phyloP scores from a whole-genome alignment of 1,140 invertebrate genomes.

The Drosophila neocordata region DNA sequence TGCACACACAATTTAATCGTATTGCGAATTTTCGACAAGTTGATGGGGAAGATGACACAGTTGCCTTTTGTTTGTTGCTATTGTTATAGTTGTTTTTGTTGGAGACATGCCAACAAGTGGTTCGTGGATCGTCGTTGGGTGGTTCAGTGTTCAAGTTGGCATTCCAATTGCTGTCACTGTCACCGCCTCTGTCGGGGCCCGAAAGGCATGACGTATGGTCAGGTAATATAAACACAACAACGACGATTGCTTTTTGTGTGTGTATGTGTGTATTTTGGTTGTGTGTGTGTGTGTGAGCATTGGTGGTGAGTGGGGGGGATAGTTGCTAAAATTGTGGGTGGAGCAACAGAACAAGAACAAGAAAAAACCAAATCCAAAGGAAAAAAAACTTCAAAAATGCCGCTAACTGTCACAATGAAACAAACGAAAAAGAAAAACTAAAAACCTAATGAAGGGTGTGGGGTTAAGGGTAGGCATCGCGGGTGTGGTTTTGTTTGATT shows the following conservation, averaged over 20 bases:
- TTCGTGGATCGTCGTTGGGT: conserved; percentile 29
- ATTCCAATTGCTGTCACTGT: conserved; percentile 41
- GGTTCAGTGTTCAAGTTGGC: conserved; percentile 32
- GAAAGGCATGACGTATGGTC: conserved; percentile 32
- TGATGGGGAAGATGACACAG: conserved; percentile 36
- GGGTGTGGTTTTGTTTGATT: conserved; percentile 4
- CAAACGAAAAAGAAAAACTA: conserved; percentile 19
- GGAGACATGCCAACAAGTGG: conserved; percentile 73
- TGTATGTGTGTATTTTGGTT: conserved; percentile 14
- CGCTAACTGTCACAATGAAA: conserved; percentile 34
- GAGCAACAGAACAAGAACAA: conserved; percentile 34
- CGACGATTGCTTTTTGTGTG: background rate
- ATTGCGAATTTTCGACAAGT: conserved; percentile 34
- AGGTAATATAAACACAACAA: conserved; percentile 12
- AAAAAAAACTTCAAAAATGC: conserved; percentile 47
- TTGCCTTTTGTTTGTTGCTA: conserved; percentile 36
- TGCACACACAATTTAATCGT: conserved; percentile 32
- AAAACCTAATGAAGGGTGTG: background rate
- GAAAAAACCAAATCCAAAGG: conserved; percentile 18
- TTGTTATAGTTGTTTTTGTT: conserved; percentile 37
- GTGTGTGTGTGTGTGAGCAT: conserved; percentile 37
- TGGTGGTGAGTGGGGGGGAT: conserved; percentile 15
- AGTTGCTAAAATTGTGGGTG: background rate
- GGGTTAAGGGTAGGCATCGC: background rate
- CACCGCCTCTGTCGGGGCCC: background rate